phyloP scores from a whole-genome alignment of 2,888 invertebrate genomes.

The Dolomedes plantarius region DNA sequence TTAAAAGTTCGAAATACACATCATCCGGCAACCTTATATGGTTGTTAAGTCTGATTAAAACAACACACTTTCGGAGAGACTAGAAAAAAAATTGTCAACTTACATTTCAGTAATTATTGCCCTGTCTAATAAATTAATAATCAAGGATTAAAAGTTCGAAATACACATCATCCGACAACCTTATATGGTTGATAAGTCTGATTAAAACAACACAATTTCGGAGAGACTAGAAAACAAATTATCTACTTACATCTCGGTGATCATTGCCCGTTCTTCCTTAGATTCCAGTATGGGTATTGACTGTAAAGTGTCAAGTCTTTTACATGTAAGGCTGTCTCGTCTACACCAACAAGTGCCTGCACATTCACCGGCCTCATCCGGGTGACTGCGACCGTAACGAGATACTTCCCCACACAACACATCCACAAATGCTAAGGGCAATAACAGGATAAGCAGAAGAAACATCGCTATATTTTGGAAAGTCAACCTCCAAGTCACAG shows the following conservation, averaged over 20 bases:
- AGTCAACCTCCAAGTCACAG: not conserved
- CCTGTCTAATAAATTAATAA: too few relatives aligned
- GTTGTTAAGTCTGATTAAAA: too few relatives aligned
- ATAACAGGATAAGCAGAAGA: not conserved
- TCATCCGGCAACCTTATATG: too few relatives aligned
- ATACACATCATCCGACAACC: too few relatives aligned
- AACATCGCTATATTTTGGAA: not conserved
- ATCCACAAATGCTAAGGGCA: not conserved
- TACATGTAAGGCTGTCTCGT: conserved; percentile 51
- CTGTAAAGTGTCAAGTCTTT: conserved; percentile 49
- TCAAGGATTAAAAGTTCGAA: too few relatives aligned
- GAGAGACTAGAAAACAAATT: too few relatives aligned
- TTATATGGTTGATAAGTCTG: too few relatives aligned
- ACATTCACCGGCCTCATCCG: conserved; percentile 59
- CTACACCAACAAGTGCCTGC: conserved; percentile 56
- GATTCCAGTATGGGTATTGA: conserved; percentile 52
- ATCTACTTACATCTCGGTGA: conserved; percentile 69
- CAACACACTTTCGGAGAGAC: too few relatives aligned
- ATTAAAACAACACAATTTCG: too few relatives aligned
- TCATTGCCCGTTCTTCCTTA: conserved; percentile 37
- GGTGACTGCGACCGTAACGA: not conserved
- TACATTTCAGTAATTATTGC: too few relatives aligned
- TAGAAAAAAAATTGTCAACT: too few relatives aligned
- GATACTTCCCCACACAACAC: not conserved
- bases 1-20: too few relatives aligned